Evolutionary conservation across 2,888 invertebrate species (phyloP), one percentile per base, ranked within the genome.

Genomic region (Julus scandinavius): DNA sequence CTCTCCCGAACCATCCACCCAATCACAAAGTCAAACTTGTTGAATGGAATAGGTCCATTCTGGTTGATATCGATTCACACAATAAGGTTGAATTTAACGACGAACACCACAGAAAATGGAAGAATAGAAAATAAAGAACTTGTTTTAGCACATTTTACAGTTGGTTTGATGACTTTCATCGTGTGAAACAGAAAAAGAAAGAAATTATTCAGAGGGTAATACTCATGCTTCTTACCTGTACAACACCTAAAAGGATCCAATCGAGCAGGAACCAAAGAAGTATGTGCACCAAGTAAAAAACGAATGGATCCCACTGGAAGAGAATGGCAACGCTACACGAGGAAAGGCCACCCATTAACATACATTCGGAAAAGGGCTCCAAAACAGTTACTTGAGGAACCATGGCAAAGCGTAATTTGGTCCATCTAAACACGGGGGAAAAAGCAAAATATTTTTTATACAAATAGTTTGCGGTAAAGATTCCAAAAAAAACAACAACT

Each of bases 191-290:
- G 3, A 63, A n/a, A 63, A n/a, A n/a, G n/a, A 63, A 58, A 1
- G n/a, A 17, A n/a, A 63, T 6, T 7, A 4, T 84, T 84, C 7
- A 29, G n/a, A 20, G 15, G 29, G 7, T 0, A 41, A 84, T 29
- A 1, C 29, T 3, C 2, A 38, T 15, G 84, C 38, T 84, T 41
- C 85, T 84, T 92, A 95, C 95, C 94, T 97, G 98, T 91, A 98
- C 96, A 90, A 96, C 94, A 90, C 96, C 95, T 91, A 99, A 94
- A 91, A 99, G 94, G 91, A 97, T 93, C 96, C 98, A 99, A 93
- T 99, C 99, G 90, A 97, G 95, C 90, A 98, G 94, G 92, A 99
- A 97, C 99, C 99, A 99, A 92, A 96, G 94, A 88, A 98, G 94
- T 91, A 97, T 95, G 93, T 99, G 99, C 91, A 98, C 95, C 91